Conservation (phyloP, 2,888 invertebrate species). For the Napeogenes inachia region DNA sequence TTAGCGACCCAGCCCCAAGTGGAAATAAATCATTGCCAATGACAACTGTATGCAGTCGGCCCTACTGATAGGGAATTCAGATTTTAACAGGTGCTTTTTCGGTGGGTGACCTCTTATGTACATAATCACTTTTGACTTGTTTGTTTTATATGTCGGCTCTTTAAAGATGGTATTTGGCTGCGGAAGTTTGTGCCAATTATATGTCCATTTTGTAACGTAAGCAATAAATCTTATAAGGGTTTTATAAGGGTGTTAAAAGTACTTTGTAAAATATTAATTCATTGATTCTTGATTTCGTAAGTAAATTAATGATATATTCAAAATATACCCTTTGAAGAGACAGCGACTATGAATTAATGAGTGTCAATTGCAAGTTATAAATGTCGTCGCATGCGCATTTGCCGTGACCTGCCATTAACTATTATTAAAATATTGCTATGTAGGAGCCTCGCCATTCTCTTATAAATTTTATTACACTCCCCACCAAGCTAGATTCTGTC, state of each 20-base stretch:
- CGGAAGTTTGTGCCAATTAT: constrained; percentile 33
- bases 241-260: no score
- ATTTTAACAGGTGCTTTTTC: constrained; percentile 60
- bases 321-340: constrained; percentile 41
- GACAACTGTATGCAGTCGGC: constrained; percentile 65
- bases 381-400: constrained; percentile 65
- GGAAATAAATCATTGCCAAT: constrained; percentile 60
- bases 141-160: constrained; percentile 47
- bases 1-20: constrained; percentile 37
- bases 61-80: constrained; percentile 50
- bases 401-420: constrained; percentile 72
- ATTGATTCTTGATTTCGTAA: background rate
- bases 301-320: background rate
- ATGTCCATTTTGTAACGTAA: constrained; percentile 13
- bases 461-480: constrained; percentile 68
- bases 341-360: constrained; percentile 65
- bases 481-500: constrained; percentile 66
- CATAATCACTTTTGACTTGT: constrained; percentile 45
- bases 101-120: constrained; percentile 58
- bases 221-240: background rate
- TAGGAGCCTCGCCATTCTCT: constrained; percentile 71
- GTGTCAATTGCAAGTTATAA: constrained; percentile 71
- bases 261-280: no score
- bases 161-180: constrained; percentile 39
- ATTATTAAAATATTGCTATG: constrained; percentile 76